Percentiles rank a stretch among this genome's conserved stretches.
phyloP scores from a whole-genome alignment of 2,797 vertebrate species.

The Acrossocheilus wenchowensis region DNA sequence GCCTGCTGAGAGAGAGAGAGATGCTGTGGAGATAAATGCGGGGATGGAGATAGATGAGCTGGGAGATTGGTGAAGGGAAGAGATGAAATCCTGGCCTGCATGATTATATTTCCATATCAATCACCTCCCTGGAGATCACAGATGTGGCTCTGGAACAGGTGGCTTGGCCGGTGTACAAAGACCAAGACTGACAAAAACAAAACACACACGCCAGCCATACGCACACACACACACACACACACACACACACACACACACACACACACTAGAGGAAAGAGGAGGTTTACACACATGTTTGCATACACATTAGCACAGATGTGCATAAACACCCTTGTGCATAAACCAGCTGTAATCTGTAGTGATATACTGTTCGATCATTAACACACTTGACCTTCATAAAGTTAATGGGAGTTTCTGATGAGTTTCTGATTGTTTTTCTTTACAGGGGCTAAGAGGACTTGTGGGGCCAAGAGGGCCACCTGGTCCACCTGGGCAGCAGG shows the following conservation, averaged over 20 bases:
- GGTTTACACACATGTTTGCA: background rate
- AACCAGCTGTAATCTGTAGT: slow-evolving; percentile 16
- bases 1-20: slow-evolving; percentile 16
- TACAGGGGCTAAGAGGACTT: slow-evolving; percentile 87
- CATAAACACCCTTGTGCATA: slow-evolving; percentile 33
- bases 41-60: slow-evolving; percentile 67
- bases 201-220: slow-evolving; percentile 58
- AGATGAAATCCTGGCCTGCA: slow-evolving; percentile 74
- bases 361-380: background rate
- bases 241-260: slow-evolving; percentile 62
- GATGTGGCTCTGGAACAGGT: slow-evolving; percentile 84
- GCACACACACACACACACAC: slow-evolving; percentile 50
- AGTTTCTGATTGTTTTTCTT: slow-evolving; percentile 49
- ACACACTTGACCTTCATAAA: background rate
- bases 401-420: slow-evolving; percentile 13
- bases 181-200: slow-evolving; percentile 74
- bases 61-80: slow-evolving; percentile 51
- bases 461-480: slow-evolving; percentile 84
- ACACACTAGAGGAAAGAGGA: slow-evolving; percentile 26
- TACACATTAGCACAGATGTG: background rate
- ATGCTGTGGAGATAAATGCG: slow-evolving; percentile 40
- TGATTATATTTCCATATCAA: slow-evolving; percentile 88
- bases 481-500: slow-evolving; percentile 83
- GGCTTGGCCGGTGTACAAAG: slow-evolving; percentile 83
- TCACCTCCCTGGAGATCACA: slow-evolving; percentile 84